Conservation (phyloP, 2,797 vertebrate species). For the Characodon lateralis region DNA sequence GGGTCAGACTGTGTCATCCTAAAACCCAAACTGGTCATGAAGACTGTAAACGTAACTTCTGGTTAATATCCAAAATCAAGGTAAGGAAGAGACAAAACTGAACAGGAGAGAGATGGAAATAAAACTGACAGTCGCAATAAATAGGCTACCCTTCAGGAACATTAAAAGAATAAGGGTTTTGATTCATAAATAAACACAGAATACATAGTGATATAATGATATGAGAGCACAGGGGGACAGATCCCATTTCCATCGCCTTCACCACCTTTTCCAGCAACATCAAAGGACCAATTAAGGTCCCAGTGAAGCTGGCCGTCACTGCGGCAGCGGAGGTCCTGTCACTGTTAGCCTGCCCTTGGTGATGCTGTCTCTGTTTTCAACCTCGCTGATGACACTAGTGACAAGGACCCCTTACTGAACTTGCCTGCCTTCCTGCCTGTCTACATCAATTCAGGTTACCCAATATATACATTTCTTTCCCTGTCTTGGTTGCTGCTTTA, state of each 20-base stretch:
- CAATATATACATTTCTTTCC: constrained; percentile 67
- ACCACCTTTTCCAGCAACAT: constrained; percentile 89
- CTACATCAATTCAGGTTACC: constrained; percentile 57
- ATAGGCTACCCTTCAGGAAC: constrained; percentile 40
- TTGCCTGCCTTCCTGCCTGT: constrained; percentile 85
- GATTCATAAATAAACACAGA: constrained; percentile 80
- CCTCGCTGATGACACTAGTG: constrained; percentile 71
- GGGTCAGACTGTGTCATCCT: too few species aligned
- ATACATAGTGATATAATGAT: constrained; percentile 63
- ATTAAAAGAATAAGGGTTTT: constrained; percentile 22
- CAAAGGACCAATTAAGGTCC: constrained; percentile 98
- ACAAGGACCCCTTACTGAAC: constrained; percentile 78
- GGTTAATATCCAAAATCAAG: not conserved
- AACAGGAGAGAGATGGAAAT: constrained; percentile 19
- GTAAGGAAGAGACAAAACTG: not conserved
- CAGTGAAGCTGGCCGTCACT: constrained; percentile 88
- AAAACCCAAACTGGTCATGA: too few species aligned
- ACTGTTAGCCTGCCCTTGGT: constrained; percentile 70
- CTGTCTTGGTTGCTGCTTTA: constrained; percentile 64
- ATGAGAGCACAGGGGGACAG: constrained; percentile 69
- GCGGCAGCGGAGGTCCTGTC: constrained; percentile 87
- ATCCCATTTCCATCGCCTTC: constrained; percentile 75
- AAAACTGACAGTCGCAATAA: constrained; percentile 31
- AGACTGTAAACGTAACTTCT: not conserved
- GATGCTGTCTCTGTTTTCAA: constrained; percentile 75